phyloP scores from a whole-genome alignment of 37 sponge, comb jelly and placozoan species.

The Theonella swinhoei region DNA sequence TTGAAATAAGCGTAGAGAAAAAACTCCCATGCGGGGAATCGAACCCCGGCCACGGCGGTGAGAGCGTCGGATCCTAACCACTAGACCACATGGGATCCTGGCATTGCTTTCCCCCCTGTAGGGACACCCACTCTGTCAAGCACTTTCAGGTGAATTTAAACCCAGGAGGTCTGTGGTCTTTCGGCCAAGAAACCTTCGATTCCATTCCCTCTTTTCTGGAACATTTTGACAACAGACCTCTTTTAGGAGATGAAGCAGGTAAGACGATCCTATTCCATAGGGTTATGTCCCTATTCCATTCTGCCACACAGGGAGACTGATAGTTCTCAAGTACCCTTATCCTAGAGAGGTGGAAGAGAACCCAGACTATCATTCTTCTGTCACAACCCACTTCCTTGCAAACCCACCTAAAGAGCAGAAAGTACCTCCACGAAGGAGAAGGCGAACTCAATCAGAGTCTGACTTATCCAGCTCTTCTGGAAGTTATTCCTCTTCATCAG shows the following conservation, averaged over 20 bases:
- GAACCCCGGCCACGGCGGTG: conserved; percentile 87
- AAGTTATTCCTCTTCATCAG: neutral
- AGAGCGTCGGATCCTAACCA: conserved; percentile 88
- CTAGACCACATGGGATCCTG: conserved; percentile 77
- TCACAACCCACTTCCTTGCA: conserved; percentile 35
- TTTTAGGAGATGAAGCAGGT: conserved; percentile 57
- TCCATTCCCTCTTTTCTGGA: neutral
- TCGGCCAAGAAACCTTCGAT: conserved; percentile 29
- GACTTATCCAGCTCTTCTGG: neutral
- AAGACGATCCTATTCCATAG: neutral
- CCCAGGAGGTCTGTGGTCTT: neutral
- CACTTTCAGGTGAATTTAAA: conserved; percentile 32
- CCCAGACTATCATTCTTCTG: conserved; percentile 25
- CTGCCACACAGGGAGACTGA: neutral
- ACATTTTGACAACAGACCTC: conserved; percentile 33
- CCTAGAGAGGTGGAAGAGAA: conserved; percentile 45
- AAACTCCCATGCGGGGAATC: conserved; percentile 80
- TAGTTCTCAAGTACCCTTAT: conserved; percentile 32
- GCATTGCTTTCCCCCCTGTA: neutral
- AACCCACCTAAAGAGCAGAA: neutral
- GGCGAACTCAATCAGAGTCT: neutral
- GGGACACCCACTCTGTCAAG: conserved; percentile 38
- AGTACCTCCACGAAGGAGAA: neutral
- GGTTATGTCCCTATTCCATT: neutral
- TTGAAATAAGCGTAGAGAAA: neutral